Conservation (phyloP, 2,888 invertebrate species). For the Ryuthela nishihirai region DNA sequence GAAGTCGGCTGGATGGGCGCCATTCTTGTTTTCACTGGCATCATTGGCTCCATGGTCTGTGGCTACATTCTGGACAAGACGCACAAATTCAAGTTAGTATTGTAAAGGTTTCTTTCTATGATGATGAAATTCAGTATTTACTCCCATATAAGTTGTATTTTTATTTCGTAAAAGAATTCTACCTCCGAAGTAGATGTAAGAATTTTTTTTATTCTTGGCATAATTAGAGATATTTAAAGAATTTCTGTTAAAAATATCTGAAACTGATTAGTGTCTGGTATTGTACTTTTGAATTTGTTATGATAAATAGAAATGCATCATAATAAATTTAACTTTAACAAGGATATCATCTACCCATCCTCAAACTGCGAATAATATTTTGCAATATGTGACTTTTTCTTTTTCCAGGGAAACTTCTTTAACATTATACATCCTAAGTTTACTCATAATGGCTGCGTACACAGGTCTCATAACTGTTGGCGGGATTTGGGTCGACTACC, state of each 20-base stretch:
- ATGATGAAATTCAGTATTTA: not conserved
- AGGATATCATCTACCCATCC: too few species aligned
- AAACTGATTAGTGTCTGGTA: too few species aligned
- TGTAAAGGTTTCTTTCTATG: not conserved
- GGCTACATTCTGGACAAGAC: constrained; percentile 88
- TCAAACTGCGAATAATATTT: too few species aligned
- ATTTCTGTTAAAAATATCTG: too few species aligned
- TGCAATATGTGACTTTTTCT: constrained; percentile 15
- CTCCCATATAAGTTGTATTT: too few species aligned
- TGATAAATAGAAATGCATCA: too few species aligned
- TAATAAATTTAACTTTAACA: too few species aligned
- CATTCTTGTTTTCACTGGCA: constrained; percentile 84
- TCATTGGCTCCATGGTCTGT: constrained; percentile 85
- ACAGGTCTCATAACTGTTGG: constrained; percentile 79
- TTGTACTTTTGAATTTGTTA: too few species aligned
- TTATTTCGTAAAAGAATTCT: too few species aligned
- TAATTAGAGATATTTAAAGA: too few species aligned
- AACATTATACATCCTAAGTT: constrained; percentile 80
- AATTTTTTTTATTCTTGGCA: too few species aligned
- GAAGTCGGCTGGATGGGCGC: constrained; percentile 82
- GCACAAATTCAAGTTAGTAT: constrained; percentile 70
- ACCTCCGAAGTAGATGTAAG: too few species aligned
- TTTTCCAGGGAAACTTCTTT: constrained; percentile 78
- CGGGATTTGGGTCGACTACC: constrained; percentile 74
- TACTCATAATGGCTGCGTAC: constrained; percentile 86